Conservation (phyloP, 2,797 vertebrate species). For the Agapornis canus region DNA sequence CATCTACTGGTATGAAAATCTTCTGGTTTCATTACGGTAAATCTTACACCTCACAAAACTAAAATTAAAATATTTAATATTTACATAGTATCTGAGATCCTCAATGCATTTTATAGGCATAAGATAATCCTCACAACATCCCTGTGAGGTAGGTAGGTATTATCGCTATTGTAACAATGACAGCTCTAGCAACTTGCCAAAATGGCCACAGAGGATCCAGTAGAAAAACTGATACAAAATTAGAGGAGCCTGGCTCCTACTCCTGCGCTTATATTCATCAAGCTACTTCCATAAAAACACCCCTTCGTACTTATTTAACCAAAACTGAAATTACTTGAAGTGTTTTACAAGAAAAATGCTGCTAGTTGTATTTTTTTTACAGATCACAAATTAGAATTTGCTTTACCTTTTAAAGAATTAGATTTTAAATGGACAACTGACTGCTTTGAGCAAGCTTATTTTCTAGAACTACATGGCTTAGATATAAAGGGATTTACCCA, state of each 20-base stretch:
- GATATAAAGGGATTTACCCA: slow-evolving; percentile 2
- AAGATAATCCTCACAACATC: slow-evolving; percentile 61
- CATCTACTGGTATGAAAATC: neutral
- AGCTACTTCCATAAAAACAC: slow-evolving; percentile 32
- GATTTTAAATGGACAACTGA: neutral
- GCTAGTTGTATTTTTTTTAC: neutral
- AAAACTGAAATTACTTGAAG: slow-evolving; percentile 2
- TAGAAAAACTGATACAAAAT: slow-evolving; percentile 27
- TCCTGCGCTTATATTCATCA: slow-evolving; percentile 61
- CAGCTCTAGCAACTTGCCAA: neutral
- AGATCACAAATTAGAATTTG: neutral
- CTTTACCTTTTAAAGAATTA: neutral
- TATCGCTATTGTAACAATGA: neutral
- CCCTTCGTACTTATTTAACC: neutral
- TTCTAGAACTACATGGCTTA: slow-evolving; percentile 59
- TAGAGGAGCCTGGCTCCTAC: slow-evolving; percentile 56
- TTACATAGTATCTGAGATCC: slow-evolving; percentile 42
- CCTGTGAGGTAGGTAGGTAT: slow-evolving; percentile 58
- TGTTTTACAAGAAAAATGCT: neutral
- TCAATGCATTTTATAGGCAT: slow-evolving; percentile 32
- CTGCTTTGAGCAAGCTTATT: neutral
- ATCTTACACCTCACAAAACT: slow-evolving; percentile 39
- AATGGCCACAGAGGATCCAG: slow-evolving; percentile 5
- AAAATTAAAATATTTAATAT: slow-evolving; percentile 45
- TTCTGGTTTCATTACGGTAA: slow-evolving; percentile 15